A percentile compares a stretch with the other conserved stretches of the same genome.
phyloP scores from a whole-genome alignment of 2,113 vertebrate genomes.

The Prolemur simus region DNA sequence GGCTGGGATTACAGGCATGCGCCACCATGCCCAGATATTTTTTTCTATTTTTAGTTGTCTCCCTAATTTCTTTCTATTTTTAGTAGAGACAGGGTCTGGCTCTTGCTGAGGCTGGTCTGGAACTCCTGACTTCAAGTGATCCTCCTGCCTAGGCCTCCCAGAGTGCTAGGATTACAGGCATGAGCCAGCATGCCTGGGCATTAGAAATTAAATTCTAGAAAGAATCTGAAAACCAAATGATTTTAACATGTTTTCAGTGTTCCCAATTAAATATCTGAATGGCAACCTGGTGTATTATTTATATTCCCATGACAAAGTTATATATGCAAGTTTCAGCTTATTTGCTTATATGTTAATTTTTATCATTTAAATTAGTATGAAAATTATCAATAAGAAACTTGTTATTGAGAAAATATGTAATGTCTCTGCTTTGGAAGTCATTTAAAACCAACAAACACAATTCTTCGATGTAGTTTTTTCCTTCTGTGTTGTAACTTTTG shows the following conservation, averaged over 20 bases:
- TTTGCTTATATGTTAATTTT: not conserved
- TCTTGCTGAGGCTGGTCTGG: too few species aligned
- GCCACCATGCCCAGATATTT: too few species aligned
- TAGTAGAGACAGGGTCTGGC: too few species aligned
- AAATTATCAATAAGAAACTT: not conserved
- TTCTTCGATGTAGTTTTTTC: not conserved
- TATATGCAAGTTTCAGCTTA: not conserved
- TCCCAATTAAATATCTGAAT: not conserved
- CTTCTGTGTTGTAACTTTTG: not conserved
- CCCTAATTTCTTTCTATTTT: too few species aligned
- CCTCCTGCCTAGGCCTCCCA: too few species aligned
- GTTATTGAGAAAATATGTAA: not conserved
- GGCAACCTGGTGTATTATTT: not conserved
- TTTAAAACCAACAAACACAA: not conserved
- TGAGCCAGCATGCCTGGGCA: not conserved
- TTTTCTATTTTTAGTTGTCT: too few species aligned
- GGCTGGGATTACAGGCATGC: too few species aligned
- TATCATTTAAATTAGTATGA: constrained; percentile 20
- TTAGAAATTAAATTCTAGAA: constrained; percentile 5
- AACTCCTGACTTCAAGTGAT: too few species aligned
- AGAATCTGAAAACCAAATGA: not conserved
- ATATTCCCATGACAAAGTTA: not conserved
- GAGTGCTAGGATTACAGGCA: too few species aligned
- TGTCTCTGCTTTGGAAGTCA: not conserved
- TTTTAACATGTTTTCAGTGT: not conserved